A percentile compares a stretch with the other conserved stretches of the same genome.
Conservation (phyloP, 1,140 invertebrate genomes). For the Tribolium castaneum region DNA sequence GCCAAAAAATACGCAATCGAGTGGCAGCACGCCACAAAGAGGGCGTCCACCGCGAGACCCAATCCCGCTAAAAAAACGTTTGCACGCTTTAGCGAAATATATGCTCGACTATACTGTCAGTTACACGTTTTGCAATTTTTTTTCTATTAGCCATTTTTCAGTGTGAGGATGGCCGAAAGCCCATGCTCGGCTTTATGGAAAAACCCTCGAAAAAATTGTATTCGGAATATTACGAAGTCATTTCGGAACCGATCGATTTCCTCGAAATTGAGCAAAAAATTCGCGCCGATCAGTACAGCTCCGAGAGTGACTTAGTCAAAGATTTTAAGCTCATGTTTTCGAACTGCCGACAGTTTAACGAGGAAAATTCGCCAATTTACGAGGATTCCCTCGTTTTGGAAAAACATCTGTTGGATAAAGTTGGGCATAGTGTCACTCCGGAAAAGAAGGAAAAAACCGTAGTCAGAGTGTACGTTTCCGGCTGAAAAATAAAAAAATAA, state of each 20-base stretch:
- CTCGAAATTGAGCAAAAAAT: constrained; percentile 93
- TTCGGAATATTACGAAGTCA: constrained; percentile 96
- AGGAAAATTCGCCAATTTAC: constrained; percentile 94
- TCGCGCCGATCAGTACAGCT: constrained; percentile 74
- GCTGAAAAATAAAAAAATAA: not conserved
- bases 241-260: constrained; percentile 95
- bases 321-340: constrained; percentile 90
- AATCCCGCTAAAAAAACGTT: constrained; percentile 78
- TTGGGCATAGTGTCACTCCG: constrained; percentile 71
- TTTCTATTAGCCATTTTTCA: constrained; percentile 53
- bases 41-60: constrained; percentile 69
- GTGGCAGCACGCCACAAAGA: constrained; percentile 52
- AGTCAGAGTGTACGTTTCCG: constrained; percentile 57
- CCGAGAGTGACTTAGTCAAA: constrained; percentile 70
- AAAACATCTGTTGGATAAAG: constrained; percentile 84
- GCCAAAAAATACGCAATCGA: constrained; percentile 66
- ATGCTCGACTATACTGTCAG: constrained; percentile 81
- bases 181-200: constrained; percentile 94
- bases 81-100: constrained; percentile 80
- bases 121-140: constrained; percentile 43
- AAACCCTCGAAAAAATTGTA: constrained; percentile 96
- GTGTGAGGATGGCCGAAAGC: constrained; percentile 84
- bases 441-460: constrained; percentile 57
- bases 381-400: constrained; percentile 93
- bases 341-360: constrained; percentile 96